Evolutionary conservation across 2,888 invertebrate species (phyloP).

Genomic region (Tinea semifulvella): DNA sequence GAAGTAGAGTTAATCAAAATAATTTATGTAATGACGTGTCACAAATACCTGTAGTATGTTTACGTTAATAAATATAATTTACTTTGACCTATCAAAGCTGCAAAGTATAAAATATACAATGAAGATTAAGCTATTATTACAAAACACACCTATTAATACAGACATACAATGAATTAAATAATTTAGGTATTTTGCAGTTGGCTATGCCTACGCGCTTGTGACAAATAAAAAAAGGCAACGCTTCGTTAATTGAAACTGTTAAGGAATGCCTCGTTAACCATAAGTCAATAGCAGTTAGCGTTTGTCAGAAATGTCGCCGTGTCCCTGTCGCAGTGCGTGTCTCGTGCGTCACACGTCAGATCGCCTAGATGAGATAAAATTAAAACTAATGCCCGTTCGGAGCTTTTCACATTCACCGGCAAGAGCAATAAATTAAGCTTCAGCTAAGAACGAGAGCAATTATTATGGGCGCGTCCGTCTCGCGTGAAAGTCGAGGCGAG

Average conservation of each 20-base stretch:
- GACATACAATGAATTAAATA: too few species aligned
- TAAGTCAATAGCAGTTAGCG: background rate
- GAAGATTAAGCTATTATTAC: too few species aligned
- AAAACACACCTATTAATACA: too few species aligned
- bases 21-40: too few species aligned
- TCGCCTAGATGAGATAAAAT: constrained; percentile 55
- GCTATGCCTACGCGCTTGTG: too few species aligned
- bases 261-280: background rate
- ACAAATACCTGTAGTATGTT: too few species aligned
- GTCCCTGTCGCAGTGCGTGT: constrained; percentile 21
- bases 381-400: constrained; percentile 59
- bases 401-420: constrained; percentile 61
- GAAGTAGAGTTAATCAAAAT: too few species aligned
- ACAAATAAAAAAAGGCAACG: too few species aligned
- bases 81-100: too few species aligned
- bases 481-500: constrained; percentile 21
- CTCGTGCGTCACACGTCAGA: constrained; percentile 56
- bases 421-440: constrained; percentile 63
- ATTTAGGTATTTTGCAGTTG: too few species aligned
- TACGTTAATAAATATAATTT: too few species aligned
- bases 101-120: too few species aligned
- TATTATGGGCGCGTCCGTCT: constrained; percentile 61
- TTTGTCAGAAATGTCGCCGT: constrained; percentile 10
- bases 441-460: constrained; percentile 64
- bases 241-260: constrained; percentile 14